phyloP scores from a whole-genome alignment of 2,797 vertebrate genomes.

The Gymnothorax javanicus region DNA sequence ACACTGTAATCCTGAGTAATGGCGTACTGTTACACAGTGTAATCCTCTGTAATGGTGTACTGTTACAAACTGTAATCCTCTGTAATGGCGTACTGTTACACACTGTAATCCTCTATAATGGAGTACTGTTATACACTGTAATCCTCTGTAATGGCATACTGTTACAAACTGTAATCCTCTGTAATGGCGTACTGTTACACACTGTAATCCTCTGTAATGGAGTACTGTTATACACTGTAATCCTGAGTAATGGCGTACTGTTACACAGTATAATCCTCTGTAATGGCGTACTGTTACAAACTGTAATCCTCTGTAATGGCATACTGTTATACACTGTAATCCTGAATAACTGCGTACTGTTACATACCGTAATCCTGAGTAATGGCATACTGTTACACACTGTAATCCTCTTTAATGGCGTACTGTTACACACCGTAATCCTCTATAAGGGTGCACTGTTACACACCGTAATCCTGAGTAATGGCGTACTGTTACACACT shows the following conservation, averaged over 20 bases:
- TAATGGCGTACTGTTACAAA: neutral
- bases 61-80: neutral
- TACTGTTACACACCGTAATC: neutral
- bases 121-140: too few relatives aligned
- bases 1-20: neutral
- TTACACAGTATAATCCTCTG: too few relatives aligned
- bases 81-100: neutral
- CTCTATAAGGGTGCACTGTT: neutral
- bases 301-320: neutral
- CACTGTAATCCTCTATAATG: conserved; percentile 28
- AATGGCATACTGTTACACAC: too few relatives aligned
- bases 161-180: too few relatives aligned
- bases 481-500: neutral
- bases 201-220: too few relatives aligned
- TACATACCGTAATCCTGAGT: too few relatives aligned
- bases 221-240: too few relatives aligned
- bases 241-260: too few relatives aligned
- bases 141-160: too few relatives aligned
- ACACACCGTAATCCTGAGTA: neutral
- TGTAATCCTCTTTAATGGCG: neutral
- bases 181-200: too few relatives aligned
- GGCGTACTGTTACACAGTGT: neutral
- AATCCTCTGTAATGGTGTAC: neutral
- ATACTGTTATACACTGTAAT: too few relatives aligned
- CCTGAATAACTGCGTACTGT: too few relatives aligned